These are phyloP conservation scores for Teinopalpus imperialis DNA, from an alignment of 2,888 invertebrate genomes.

Conservation along the genomic window DNA sequence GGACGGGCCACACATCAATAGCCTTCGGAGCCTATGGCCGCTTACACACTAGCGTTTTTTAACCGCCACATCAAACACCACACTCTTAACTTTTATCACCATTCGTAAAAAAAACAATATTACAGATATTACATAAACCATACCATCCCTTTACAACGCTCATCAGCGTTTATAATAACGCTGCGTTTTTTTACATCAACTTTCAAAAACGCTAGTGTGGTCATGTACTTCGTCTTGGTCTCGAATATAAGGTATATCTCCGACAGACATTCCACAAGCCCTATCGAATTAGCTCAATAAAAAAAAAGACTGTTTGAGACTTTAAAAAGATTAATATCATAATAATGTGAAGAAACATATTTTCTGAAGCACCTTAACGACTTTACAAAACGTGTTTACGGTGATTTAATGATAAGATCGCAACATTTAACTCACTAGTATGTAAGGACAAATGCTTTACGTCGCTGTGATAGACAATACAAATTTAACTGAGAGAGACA, in stretches of 20 bases:
- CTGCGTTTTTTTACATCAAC: not conserved
- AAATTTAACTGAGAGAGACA: slow-evolving; percentile 69
- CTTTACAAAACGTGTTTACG: slow-evolving; percentile 73
- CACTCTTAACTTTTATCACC: too few relatives aligned
- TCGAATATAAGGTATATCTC: slow-evolving; percentile 42
- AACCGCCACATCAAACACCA: too few relatives aligned
- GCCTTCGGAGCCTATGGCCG: slow-evolving; percentile 28
- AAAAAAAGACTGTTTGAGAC: slow-evolving; percentile 75
- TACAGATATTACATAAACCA: too few relatives aligned
- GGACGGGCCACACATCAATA: slow-evolving; percentile 27
- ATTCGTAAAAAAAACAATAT: too few relatives aligned
- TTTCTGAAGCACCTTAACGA: slow-evolving; percentile 76
- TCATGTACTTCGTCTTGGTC: slow-evolving; percentile 19
- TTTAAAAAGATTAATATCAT: slow-evolving; percentile 64
- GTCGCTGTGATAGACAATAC: slow-evolving; percentile 79
- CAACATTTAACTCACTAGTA: slow-evolving; percentile 77
- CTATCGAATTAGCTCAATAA: slow-evolving; percentile 75
- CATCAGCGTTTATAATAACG: not conserved
- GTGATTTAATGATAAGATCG: slow-evolving; percentile 77
- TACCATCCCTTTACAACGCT: too few relatives aligned
- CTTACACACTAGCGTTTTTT: slow-evolving; percentile 26
- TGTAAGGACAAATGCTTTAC: slow-evolving; percentile 81
- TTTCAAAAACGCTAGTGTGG: slow-evolving; percentile 18
- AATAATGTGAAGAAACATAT: slow-evolving; percentile 59
- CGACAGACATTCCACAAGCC: slow-evolving; percentile 73